Evolutionary conservation across 2,113 vertebrate genomes (phyloP).

Genomic region (Phaethon lepturus): DNA sequence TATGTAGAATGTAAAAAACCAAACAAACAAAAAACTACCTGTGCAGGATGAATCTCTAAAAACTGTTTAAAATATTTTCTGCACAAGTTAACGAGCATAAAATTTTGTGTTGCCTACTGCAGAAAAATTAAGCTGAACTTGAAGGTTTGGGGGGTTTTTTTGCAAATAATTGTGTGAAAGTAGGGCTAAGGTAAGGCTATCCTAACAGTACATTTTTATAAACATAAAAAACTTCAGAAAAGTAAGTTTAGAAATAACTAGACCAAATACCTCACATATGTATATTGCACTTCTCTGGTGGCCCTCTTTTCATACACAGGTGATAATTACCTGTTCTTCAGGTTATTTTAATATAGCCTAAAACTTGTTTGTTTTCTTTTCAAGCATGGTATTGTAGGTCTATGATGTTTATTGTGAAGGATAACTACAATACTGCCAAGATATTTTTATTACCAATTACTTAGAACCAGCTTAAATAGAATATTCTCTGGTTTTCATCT

Average conservation of each 20-base stretch:
- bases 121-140: background rate
- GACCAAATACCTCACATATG: background rate
- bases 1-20: background rate
- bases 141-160: background rate
- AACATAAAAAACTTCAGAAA: background rate
- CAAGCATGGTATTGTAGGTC: background rate
- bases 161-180: background rate
- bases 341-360: background rate
- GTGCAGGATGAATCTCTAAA: background rate
- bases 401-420: background rate
- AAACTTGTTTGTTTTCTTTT: background rate
- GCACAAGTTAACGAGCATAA: background rate
- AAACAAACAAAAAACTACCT: background rate
- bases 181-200: background rate
- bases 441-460: background rate
- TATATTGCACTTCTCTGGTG: background rate
- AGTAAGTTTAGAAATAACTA: background rate
- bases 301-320: background rate
- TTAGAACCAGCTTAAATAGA: background rate
- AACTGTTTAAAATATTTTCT: background rate
- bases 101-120: background rate
- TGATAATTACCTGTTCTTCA: constrained; percentile 1
- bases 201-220: background rate
- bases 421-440: background rate
- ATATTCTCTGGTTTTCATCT: background rate